Base-by-base conservation (phyloP, 2,888 invertebrate species). In the Eubasilissa splendida region DNA sequence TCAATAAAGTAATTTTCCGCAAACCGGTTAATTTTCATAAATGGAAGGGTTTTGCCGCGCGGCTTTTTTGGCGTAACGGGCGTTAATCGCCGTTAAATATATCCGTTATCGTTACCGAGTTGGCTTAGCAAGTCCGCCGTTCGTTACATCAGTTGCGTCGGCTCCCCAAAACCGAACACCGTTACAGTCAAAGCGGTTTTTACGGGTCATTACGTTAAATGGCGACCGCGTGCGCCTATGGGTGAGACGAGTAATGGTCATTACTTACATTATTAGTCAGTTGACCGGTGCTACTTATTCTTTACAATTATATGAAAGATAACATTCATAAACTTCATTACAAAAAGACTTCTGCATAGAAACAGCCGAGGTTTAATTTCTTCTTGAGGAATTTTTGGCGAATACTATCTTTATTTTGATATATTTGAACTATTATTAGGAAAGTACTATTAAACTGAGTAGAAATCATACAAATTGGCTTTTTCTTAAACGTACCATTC, bases 21-120 rank as follows among this genome's bases (percentile, higher is more conserved):
- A 58, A 58, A 42, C 42, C 7, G 42, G 58, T 58, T 58, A 58
- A 58, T 58, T 58, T 58, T 58, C 58, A 58, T 58, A 58, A 58
- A n/a, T 58, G 58, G 58, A 58, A n/a, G 12, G 58, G 4, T 58
- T 58, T 58, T 11, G 58, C 12, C 58, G 58, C n/a, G n/a, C 58
- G 11, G 58, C 11, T n/a, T n/a, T 58, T 58, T 58, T n/a, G 58
- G 4, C 58, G 8, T 9, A 58, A 58, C 58, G 58, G 58, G 58
- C 58, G 58, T n/a, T 58, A 58, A 58, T 58, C n/a, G n/a, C 58
- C 58, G 58, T 58, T 58, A 58, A n/a, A 58, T n/a, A n/a, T 58
- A 58, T n/a, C 58, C 58, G 58, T 58, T 58, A 58, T 58, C 58
- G 58, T 31, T 66, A 50, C 50, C 65, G 65, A 33, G 33, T 33